These are phyloP conservation scores for Percopsis transmontana DNA, from an alignment of 2,113 vertebrate genomes.

Conservation along the genomic window DNA sequence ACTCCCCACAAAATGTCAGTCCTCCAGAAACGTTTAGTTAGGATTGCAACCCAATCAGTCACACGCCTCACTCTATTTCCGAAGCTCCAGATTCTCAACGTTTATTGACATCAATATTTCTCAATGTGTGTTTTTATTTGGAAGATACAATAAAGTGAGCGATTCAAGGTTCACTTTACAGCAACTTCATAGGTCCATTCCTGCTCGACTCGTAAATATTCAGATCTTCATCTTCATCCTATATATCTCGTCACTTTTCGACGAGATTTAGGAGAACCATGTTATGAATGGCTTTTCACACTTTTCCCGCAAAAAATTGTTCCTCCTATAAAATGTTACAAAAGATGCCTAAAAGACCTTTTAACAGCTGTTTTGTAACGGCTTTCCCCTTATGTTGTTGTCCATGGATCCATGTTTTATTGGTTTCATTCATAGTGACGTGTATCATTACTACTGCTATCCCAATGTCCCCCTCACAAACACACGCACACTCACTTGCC, in stretches of 20 bases:
- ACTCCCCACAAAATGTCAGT: not conserved
- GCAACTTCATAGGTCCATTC: not conserved
- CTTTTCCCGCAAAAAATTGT: not conserved
- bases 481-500: not conserved
- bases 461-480: too few species aligned
- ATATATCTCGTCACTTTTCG: not conserved
- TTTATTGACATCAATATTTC: not conserved
- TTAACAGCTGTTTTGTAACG: not conserved
- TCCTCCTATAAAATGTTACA: not conserved
- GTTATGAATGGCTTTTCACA: not conserved
- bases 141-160: not conserved
- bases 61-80: not conserved
- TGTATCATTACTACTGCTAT: not conserved
- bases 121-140: not conserved
- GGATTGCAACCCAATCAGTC: conserved; percentile 1
- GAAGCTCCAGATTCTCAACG: not conserved
- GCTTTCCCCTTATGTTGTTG: not conserved
- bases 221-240: not conserved
- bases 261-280: not conserved
- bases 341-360: not conserved
- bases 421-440: not conserved
- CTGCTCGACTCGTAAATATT: not conserved
- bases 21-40: conserved; percentile 4
- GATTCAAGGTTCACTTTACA: not conserved
- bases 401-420: not conserved